A percentile compares a stretch with the other conserved stretches of the same genome.
phyloP scores from a whole-genome alignment of 1,140 invertebrate genomes.

The Delia radicum region DNA sequence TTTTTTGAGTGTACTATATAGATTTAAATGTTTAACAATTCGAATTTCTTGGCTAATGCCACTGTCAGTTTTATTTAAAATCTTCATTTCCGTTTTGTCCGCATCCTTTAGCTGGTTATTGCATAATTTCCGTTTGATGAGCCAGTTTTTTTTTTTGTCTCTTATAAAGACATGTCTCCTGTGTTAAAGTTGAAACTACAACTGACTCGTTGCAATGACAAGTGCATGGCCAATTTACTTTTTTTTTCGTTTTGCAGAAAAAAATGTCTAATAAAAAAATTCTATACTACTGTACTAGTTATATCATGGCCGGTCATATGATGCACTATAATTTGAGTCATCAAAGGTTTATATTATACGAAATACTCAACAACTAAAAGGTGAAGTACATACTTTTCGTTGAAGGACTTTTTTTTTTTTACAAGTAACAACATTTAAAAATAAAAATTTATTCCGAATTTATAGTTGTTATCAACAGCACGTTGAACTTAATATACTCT shows the following conservation, averaged over 20 bases:
- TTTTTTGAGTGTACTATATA: too few species aligned
- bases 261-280: too few species aligned
- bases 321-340: neutral
- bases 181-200: neutral
- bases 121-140: slow-evolving; percentile 18
- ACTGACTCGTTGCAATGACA: neutral
- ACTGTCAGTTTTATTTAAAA: neutral
- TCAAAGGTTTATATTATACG: too few species aligned
- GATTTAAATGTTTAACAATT: too few species aligned
- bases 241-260: neutral
- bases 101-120: slow-evolving; percentile 20
- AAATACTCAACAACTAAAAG: too few species aligned
- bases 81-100: slow-evolving; percentile 20
- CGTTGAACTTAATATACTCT: too few species aligned
- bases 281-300: neutral
- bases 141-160: neutral
- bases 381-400: too few species aligned
- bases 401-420: too few species aligned
- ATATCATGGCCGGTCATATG: neutral
- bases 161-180: neutral
- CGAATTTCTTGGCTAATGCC: slow-evolving; percentile 6
- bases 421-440: too few species aligned
- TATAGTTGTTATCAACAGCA: too few species aligned
- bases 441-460: too few species aligned
- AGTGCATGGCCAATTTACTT: neutral